Conservation (phyloP, 2,888 invertebrate genomes). For the Tetanocera ferruginea region DNA sequence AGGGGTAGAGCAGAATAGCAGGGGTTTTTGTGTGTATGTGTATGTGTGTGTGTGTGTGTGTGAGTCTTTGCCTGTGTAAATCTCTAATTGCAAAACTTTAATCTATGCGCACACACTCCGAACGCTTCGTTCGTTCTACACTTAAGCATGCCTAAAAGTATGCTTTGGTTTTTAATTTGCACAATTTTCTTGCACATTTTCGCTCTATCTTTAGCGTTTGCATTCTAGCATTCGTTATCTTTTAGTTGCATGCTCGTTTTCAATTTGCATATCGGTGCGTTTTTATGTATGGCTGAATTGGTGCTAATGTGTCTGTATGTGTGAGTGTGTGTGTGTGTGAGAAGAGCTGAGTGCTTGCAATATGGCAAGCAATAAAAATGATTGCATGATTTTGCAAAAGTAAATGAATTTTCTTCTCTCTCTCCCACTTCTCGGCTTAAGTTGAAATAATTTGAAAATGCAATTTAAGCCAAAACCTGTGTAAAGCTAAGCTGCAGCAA, state of each 20-base stretch:
- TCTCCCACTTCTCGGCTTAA: background rate
- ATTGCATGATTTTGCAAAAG: conserved; percentile 1
- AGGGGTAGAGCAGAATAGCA: background rate
- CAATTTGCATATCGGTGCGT: background rate
- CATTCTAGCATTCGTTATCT: background rate
- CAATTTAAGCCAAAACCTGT: background rate
- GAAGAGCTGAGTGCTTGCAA: background rate
- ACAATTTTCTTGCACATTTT: background rate
- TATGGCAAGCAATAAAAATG: background rate
- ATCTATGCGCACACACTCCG: background rate
- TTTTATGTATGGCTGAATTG: too few relatives aligned
- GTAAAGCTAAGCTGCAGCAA: too few relatives aligned
- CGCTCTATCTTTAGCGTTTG: background rate
- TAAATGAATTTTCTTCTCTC: background rate
- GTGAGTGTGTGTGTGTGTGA: background rate
- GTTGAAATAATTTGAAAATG: background rate
- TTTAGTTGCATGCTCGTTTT: background rate
- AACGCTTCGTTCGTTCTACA: background rate
- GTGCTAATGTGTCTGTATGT: background rate
- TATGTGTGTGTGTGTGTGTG: background rate
- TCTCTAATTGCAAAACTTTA: conserved; percentile 18
- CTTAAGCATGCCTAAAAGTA: background rate
- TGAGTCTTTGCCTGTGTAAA: background rate
- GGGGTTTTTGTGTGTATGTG: background rate
- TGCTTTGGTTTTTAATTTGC: background rate